Percentiles rank a stretch among this genome's conserved stretches.
phyloP scores from a whole-genome alignment of 1,140 invertebrate genomes.

The Neelides sp. region DNA sequence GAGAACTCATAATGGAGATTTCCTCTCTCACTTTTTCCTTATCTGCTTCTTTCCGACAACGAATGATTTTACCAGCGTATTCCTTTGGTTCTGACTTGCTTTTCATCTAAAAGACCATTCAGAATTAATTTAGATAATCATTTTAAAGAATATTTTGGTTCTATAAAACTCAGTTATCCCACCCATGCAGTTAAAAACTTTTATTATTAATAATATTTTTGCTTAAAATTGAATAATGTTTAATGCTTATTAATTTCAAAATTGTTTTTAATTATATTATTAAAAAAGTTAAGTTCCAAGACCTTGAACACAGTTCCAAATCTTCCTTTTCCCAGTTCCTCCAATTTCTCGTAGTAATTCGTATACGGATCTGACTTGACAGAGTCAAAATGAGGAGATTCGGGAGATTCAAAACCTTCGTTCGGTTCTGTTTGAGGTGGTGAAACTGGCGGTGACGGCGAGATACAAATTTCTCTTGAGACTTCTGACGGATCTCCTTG shows the following conservation, averaged over 20 bases:
- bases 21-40: slow-evolving; percentile 76
- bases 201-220: too few relatives aligned
- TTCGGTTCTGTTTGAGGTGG: slow-evolving; percentile 29
- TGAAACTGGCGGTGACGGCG: slow-evolving; percentile 36
- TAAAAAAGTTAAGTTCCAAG: not conserved
- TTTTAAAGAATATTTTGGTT: not conserved
- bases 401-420: slow-evolving; percentile 16
- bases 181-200: too few relatives aligned
- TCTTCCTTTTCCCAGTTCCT: slow-evolving; percentile 67
- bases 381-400: slow-evolving; percentile 33
- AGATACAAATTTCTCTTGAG: slow-evolving; percentile 5
- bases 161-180: too few relatives aligned
- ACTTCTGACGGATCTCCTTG: slow-evolving; percentile 47
- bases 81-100: slow-evolving; percentile 55
- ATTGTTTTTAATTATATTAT: not conserved
- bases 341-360: slow-evolving; percentile 51
- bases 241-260: not conserved
- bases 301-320: slow-evolving; percentile 61
- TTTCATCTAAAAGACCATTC: slow-evolving; percentile 38
- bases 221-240: not conserved
- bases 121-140: slow-evolving; percentile 24
- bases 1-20: slow-evolving; percentile 78
- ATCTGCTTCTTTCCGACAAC: slow-evolving; percentile 64
- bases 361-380: slow-evolving; percentile 41
- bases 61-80: slow-evolving; percentile 83